Base-by-base conservation (phyloP, 64 coral and sea anemone species). In the Actinia equina region DNA sequence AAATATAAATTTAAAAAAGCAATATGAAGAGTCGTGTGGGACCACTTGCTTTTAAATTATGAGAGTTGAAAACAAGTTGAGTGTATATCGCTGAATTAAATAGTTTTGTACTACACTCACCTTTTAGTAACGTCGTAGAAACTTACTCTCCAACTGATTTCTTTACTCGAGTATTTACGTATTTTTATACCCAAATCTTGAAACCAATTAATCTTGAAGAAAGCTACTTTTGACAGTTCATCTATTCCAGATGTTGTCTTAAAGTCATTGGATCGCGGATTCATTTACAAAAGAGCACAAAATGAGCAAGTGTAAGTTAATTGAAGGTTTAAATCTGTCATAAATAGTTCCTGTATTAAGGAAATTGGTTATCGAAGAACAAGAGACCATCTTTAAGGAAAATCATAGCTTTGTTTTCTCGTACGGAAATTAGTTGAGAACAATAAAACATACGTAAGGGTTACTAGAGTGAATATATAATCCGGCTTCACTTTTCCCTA, bases 221-320 rank as follows among this genome's bases (percentile, higher is more conserved):
- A 41, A 74, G 69, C 69, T 74, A 25, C 25, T 65, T 74, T 74
- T 74, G 69, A 27, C 69, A 74, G 69, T 30, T 74, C 26, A 74
- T n/a, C 27, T 16, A 74, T 74, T 74, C 69, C n/a, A 10, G 26
- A 41, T 26, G 69, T 74, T 41, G 23, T 74, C 69, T 74, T 74
- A 37, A 13, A 41, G 69, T 30, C 27, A 14, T 37, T 30, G 69
- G 37, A 74, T 74, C 69, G 13, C 12, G 20, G 0, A 2, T 49
- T 49, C 46, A 49, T 49, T 49, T 49, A 30, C 11, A 74, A 74
- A 74, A 12, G 25, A 74, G 69, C 69, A 41, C 14, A 74, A 19
- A 18, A 15, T 60, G 59, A 60, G 59, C 18, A 65, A n/a, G 62
- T 65, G 62, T 65, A 26, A 74, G 42, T 7, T 69, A 69, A n/a